Conservation (phyloP, 2,888 invertebrate genomes). For the Drosophila gaucha region DNA sequence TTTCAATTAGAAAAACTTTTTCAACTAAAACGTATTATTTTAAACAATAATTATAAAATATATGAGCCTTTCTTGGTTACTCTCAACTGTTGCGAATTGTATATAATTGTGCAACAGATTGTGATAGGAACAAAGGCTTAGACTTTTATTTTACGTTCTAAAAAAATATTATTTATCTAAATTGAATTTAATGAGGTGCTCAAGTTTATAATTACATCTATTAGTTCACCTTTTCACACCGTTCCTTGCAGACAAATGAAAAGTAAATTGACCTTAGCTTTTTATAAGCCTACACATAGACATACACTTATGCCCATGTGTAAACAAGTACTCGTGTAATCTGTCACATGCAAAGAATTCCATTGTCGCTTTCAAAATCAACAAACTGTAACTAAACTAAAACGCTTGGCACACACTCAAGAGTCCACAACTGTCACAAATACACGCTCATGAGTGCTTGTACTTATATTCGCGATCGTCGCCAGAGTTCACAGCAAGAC, state of each 20-base stretch:
- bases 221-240: constrained; percentile 1
- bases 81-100: too few relatives aligned
- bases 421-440: constrained; percentile 41
- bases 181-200: background rate
- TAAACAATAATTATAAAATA: too few relatives aligned
- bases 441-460: constrained; percentile 31
- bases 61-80: background rate
- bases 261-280: constrained; percentile 35
- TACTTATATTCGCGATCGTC: constrained; percentile 37
- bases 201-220: background rate
- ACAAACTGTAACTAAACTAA: constrained; percentile 80
- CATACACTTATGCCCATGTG: background rate
- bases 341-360: constrained; percentile 41
- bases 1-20: too few relatives aligned
- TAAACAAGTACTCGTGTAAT: constrained; percentile 29
- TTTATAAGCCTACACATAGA: background rate
- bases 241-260: background rate
- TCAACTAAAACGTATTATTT: too few relatives aligned
- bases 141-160: too few relatives aligned
- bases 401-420: constrained; percentile 60
- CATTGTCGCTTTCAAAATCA: constrained; percentile 82
- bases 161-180: background rate
- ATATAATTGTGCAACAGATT: too few relatives aligned
- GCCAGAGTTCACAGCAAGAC: constrained; percentile 21
- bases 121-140: too few relatives aligned